Evolutionary conservation across 2,113 vertebrate genomes (phyloP), one percentile per base, ranked within the genome.

Genomic region (Anarrhichthys ocellatus): DNA sequence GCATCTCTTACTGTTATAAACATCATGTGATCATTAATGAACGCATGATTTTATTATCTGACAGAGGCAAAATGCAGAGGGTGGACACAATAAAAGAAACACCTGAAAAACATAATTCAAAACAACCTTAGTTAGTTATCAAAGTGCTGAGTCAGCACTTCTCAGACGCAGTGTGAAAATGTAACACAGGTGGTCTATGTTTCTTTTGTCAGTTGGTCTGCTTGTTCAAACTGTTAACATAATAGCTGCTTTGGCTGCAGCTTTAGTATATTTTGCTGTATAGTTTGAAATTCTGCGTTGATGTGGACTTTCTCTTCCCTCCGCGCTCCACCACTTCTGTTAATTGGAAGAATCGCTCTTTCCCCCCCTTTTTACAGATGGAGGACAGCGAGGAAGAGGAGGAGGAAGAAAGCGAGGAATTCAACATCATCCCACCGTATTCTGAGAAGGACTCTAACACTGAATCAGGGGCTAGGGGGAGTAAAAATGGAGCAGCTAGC

Each of bases 401-500:
- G 22, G 82, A 83, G 18, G 86, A 89, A 17, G 79, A 73, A 22
- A 91, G 75, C 11, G 78, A 91, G 18, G 81, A 94, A 72, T 94
- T 94, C 80, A 93, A 93, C 46, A 73, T 94, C 38, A 94, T 94
- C 52, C 93, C 93, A 0, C 91, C 93, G 0, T 94, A 92, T 73
- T 93, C 92, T 0, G 93, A 94, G 58, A 94, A 93, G 86, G 93
- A 94, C 85, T 89, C 92, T 11, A 86, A 86, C 70, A 81, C 77
- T 20, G 91, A 92, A 29, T 92, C 93, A 0, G 81, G 87, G 67
- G 77, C 92, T 9, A 77, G 80, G 46, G 94, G 92, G 52, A 92
- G 90, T 64, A 91, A 86, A 68, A 82, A 62, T 7, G 92, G 87
- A 76, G 83, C 88, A 20, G 85, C 90, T 5, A 48, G 67, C 76